phyloP scores from a whole-genome alignment of 2,888 invertebrate genomes.

The Lasioglossum malachurum region DNA sequence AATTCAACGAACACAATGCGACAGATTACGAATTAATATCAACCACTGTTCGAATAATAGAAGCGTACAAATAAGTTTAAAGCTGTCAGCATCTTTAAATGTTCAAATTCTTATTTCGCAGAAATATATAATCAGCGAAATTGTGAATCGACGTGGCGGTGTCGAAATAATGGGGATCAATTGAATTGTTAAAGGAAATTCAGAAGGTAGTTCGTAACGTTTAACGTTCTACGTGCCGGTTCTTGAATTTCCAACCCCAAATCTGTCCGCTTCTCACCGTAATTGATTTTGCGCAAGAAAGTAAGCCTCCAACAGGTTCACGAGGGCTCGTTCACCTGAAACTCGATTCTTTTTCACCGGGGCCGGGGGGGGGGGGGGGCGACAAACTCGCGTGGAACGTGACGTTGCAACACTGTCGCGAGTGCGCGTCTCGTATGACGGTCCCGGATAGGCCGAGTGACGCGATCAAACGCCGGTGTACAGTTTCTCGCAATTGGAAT shows the following conservation, averaged over 20 bases:
- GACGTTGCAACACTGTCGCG: conserved; percentile 58
- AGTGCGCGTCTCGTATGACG: conserved; percentile 60
- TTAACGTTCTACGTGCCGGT: background rate
- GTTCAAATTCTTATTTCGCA: background rate
- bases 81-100: background rate
- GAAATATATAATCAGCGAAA: background rate
- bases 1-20: too few relatives aligned
- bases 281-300: background rate
- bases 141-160: background rate
- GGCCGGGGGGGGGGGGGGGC: too few relatives aligned
- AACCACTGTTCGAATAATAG: background rate
- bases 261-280: background rate
- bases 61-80: background rate
- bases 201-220: background rate
- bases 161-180: background rate
- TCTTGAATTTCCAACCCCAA: background rate
- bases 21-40: background rate
- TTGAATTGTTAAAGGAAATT: background rate
- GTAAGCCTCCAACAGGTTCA: conserved; percentile 15
- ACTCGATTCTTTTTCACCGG: conserved; percentile 26
- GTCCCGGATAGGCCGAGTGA: conserved; percentile 32
- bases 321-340: conserved; percentile 1
- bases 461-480: conserved; percentile 60
- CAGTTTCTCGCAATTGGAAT: conserved; percentile 71
- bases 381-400: conserved; percentile 18